A percentile compares a stretch with the other conserved stretches of the same genome.
These are phyloP conservation scores for Harpegnathos saltator DNA, from an alignment of 1,140 invertebrate species.

Conservation along the genomic window DNA sequence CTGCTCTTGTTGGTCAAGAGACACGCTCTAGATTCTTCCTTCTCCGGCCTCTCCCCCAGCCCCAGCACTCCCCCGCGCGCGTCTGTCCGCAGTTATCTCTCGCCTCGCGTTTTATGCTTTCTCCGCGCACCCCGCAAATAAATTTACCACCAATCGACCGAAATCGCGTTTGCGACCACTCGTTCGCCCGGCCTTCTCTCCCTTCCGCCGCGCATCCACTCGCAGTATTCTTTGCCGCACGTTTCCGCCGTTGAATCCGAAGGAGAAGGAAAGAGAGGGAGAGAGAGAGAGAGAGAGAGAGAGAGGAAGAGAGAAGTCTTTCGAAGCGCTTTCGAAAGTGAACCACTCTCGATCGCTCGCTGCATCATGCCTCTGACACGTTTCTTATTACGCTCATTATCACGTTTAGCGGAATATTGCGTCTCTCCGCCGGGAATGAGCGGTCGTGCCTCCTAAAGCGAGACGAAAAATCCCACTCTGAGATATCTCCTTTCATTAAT, in stretches of 20 bases:
- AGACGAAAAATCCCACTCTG: too few species aligned
- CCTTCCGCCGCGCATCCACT: not conserved
- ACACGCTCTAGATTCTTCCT: constrained; percentile 9
- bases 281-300: too few species aligned
- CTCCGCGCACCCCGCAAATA: constrained; percentile 40
- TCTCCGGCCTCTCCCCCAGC: constrained; percentile 43
- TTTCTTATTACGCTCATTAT: not conserved
- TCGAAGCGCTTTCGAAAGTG: not conserved
- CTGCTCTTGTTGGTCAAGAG: constrained; percentile 34
- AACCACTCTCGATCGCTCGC: not conserved
- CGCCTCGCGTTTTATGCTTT: constrained; percentile 42
- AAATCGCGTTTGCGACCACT: constrained; percentile 22
- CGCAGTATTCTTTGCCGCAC: not conserved
- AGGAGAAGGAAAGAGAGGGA: too few species aligned
- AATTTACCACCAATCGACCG: constrained; percentile 26
- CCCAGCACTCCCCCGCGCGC: not conserved
- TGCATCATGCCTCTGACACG: not conserved
- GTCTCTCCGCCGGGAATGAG: too few species aligned
- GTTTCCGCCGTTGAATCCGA: constrained; percentile 6
- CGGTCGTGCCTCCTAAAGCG: too few species aligned
- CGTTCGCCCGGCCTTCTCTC: not conserved
- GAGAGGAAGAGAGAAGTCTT: not conserved
- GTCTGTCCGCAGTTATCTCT: too few species aligned
- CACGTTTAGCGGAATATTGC: too few species aligned
- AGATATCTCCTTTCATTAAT: too few species aligned